Evolutionary conservation across 2,113 vertebrate genomes (phyloP), one percentile per base, ranked within the genome.

Genomic region (Verasper variegatus): DNA sequence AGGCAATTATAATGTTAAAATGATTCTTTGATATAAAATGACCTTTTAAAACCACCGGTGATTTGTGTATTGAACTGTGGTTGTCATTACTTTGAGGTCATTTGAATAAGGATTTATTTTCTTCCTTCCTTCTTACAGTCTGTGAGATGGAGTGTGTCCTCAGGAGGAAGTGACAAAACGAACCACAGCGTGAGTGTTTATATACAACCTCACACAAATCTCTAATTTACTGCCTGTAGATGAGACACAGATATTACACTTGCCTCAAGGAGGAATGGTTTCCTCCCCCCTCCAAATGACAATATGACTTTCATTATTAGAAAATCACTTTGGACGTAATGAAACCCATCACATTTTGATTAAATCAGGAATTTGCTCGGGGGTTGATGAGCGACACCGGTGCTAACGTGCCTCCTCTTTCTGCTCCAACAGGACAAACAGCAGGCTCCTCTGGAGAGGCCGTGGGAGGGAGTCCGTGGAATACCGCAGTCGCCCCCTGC

Each of bases 401-500:
- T 52, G 71, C 83, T 91, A 76, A 90, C 65, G 40, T 71, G 45
- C 45, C 63, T 67, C 27, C 45, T 66, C 24, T 85, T 67, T 74
- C 5, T 78, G 3, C 18, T 83, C 40, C 89, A 91, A 94, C 95
- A 97, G 89, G 97, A 99, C 89, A 99, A 98, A 89, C 97, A 97
- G 94, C 97, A 96, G 93, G 96, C 94, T n/a, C 95, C 96, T 71
- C 93, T 95, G 93, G 98, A 98, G 86, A 95, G 98, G 91, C 95
- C 97, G 4, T 99, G 97, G 98, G 97, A 99, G 92, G 96, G 96
- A 76, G 96, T 98, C 85, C 95, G 96, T 71, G 96, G 97, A 83
- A 95, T 96, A 0, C 97, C 97, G 21, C 90, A 93, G 59, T 98
- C 97, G 0, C 96, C 97, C 0, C 98, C 98, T 0, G 92, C 96